These are phyloP conservation scores for Mylabris phalerata DNA, from an alignment of 1,140 invertebrate genomes.

Conservation along the genomic window DNA sequence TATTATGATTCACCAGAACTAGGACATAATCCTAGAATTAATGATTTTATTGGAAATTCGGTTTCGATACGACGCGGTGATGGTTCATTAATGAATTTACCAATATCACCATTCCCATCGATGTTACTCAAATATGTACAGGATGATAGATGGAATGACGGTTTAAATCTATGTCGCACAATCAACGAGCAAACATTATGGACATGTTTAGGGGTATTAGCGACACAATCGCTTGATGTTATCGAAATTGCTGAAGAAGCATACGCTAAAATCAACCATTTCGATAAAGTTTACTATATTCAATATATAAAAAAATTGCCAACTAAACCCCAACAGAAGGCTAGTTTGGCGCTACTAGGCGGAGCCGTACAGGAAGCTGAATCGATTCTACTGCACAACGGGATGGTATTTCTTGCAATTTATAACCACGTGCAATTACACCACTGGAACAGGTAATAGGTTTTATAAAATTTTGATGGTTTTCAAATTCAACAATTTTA, in stretches of 20 bases:
- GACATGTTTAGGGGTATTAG: constrained; percentile 83
- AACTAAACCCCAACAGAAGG: constrained; percentile 56
- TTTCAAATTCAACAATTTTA: constrained; percentile 33
- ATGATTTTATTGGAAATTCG: constrained; percentile 72
- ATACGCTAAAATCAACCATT: constrained; percentile 85
- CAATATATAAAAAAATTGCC: constrained; percentile 66
- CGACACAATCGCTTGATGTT: constrained; percentile 62
- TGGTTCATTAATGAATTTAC: constrained; percentile 49
- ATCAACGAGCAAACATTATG: constrained; percentile 80
- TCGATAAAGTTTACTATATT: constrained; percentile 87
- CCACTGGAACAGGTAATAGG: constrained; percentile 69
- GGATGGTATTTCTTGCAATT: constrained; percentile 69
- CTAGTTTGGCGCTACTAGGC: constrained; percentile 73
- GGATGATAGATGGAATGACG: constrained; percentile 65
- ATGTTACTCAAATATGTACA: constrained; percentile 48
- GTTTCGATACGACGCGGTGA: constrained; percentile 53
- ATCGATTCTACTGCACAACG: constrained; percentile 71
- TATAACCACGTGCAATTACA: constrained; percentile 74
- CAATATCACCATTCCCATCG: constrained; percentile 48
- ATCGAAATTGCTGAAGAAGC: constrained; percentile 84
- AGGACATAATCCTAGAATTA: constrained; percentile 69
- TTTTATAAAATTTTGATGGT: neutral
- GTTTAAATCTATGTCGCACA: constrained; percentile 67
- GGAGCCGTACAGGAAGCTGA: constrained; percentile 78
- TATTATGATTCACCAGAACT: constrained; percentile 56